phyloP scores from a whole-genome alignment of 2,888 invertebrate species.

The Drosophila neonasuta region DNA sequence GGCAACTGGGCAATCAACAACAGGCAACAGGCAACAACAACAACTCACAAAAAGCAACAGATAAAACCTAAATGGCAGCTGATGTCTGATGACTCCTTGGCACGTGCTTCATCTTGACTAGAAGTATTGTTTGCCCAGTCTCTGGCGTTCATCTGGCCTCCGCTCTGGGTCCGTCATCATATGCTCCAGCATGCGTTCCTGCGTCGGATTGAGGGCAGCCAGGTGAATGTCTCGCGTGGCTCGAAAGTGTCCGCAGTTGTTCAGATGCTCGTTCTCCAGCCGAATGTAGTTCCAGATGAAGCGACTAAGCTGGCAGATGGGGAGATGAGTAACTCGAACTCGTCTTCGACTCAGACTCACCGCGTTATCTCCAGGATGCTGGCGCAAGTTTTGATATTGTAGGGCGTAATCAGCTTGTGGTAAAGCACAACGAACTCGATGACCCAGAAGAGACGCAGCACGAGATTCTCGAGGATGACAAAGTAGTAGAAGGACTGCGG shows the following conservation, averaged over 20 bases:
- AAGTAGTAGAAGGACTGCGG: slow-evolving; percentile 92
- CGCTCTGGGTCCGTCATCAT: slow-evolving; percentile 95
- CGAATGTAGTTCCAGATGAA: slow-evolving; percentile 99
- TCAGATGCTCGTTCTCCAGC: slow-evolving; percentile 98
- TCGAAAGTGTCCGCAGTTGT: slow-evolving; percentile 98
- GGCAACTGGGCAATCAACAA: slow-evolving; percentile 10
- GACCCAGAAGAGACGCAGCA: slow-evolving; percentile 95
- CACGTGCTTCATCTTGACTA: slow-evolving; percentile 14
- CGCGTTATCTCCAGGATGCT: slow-evolving; percentile 93
- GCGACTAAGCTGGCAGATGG: slow-evolving; percentile 83
- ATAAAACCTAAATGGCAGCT: background rate
- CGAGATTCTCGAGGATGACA: slow-evolving; percentile 96
- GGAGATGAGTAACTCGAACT: background rate
- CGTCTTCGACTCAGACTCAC: slow-evolving; percentile 82
- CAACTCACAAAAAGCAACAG: background rate
- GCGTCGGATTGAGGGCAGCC: slow-evolving; percentile 91
- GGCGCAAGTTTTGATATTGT: slow-evolving; percentile 90
- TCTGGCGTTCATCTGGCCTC: slow-evolving; percentile 43
- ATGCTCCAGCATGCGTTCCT: slow-evolving; percentile 91
- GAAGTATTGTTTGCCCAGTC: slow-evolving; percentile 62
- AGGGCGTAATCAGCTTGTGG: slow-evolving; percentile 86
- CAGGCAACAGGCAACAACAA: slow-evolving; percentile 4
- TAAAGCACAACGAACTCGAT: slow-evolving; percentile 91
- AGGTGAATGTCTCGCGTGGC: slow-evolving; percentile 98
- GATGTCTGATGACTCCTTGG: too few relatives aligned